These are phyloP conservation scores for Rhincodon typus DNA, from an alignment of 2,797 vertebrate genomes.

Conservation along the genomic window DNA sequence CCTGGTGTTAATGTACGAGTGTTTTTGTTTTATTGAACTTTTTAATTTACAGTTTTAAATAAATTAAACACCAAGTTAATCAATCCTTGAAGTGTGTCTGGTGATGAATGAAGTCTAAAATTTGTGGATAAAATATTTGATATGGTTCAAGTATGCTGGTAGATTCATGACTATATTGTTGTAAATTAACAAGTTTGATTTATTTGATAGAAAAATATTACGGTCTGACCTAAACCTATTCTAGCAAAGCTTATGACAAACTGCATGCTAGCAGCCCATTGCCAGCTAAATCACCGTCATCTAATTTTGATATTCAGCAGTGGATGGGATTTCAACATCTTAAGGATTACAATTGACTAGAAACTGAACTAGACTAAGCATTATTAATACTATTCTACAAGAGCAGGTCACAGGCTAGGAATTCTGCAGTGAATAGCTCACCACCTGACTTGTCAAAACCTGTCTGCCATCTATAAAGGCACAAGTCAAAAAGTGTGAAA, in stretches of 20 bases:
- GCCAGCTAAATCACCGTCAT: background rate
- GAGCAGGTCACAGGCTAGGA: too few relatives aligned
- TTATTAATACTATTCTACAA: too few relatives aligned
- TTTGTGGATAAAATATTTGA: background rate
- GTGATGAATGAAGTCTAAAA: background rate
- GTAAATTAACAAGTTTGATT: background rate
- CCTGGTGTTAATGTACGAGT: background rate
- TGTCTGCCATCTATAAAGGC: too few relatives aligned
- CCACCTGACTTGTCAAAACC: too few relatives aligned
- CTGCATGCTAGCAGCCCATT: background rate
- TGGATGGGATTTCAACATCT: too few relatives aligned
- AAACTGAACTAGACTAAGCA: too few relatives aligned
- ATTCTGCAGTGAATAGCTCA: too few relatives aligned
- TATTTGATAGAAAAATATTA: background rate
- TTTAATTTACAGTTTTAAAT: too few relatives aligned
- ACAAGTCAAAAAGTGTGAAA: too few relatives aligned
- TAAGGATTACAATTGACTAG: too few relatives aligned
- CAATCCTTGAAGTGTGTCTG: too few relatives aligned
- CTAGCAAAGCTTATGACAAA: background rate
- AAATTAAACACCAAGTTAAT: background rate
- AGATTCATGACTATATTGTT: background rate
- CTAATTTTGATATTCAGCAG: background rate
- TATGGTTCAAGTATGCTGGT: background rate
- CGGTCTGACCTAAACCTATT: background rate
- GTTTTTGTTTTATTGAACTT: too few relatives aligned